phyloP scores from a whole-genome alignment of 2,797 vertebrate genomes.

The Phoebastria nigripes region DNA sequence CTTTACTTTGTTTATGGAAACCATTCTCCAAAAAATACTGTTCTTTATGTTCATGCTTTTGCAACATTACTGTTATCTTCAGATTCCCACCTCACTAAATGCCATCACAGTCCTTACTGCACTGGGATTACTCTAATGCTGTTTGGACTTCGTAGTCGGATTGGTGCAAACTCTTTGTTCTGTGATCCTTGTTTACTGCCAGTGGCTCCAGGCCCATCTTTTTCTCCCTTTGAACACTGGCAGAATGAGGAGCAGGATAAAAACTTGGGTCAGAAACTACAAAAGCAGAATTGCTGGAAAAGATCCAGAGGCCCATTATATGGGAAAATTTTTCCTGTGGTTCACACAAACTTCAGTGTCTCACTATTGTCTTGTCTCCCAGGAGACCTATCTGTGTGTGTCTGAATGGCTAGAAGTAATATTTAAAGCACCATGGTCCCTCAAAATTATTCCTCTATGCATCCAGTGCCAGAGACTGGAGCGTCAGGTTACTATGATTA shows the following conservation, averaged over 20 bases:
- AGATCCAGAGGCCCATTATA: not conserved
- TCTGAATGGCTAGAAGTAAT: not conserved
- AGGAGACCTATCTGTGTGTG: not conserved
- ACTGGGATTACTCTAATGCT: not conserved
- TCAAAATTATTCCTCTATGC: not conserved
- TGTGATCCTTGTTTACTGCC: not conserved
- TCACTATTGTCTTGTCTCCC: not conserved
- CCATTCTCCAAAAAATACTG: not conserved
- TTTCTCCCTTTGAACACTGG: not conserved
- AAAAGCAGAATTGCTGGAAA: not conserved
- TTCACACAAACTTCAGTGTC: not conserved
- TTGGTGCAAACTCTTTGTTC: not conserved
- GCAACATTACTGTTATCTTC: not conserved
- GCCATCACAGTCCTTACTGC: not conserved
- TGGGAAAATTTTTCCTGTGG: not conserved
- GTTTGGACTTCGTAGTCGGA: not conserved
- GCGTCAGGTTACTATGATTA: not conserved
- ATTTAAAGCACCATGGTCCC: not conserved
- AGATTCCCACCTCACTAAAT: not conserved
- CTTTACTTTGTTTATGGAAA: not conserved
- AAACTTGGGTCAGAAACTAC: not conserved
- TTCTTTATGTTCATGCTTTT: not conserved
- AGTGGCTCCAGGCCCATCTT: not conserved
- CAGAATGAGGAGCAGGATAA: not conserved
- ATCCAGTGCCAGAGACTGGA: not conserved